These are phyloP conservation scores for Typhlichthys eigenmanni DNA, from an alignment of 2,797 vertebrate genomes.

Conservation along the genomic window DNA sequence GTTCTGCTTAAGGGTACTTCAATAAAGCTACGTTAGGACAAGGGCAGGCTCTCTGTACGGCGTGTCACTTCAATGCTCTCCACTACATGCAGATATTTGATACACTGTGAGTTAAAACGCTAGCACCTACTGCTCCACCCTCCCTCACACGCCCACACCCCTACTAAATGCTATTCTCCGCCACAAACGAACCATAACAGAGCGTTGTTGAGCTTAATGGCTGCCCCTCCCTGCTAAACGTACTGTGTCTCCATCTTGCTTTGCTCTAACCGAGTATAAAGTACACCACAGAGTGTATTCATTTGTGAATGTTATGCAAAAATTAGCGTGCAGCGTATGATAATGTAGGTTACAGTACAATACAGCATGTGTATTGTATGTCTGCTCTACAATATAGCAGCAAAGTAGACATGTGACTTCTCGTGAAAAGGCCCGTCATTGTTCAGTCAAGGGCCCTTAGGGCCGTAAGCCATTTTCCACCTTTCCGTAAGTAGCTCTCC, in stretches of 20 bases:
- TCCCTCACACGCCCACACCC: constrained; percentile 24
- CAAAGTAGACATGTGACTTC: constrained; percentile 45
- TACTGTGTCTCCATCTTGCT: background rate
- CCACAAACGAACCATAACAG: constrained; percentile 60
- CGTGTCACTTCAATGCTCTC: background rate
- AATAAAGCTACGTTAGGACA: no score
- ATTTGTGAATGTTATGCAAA: background rate
- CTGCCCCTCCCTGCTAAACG: constrained; percentile 43
- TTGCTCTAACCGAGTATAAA: no score
- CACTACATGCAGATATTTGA: background rate
- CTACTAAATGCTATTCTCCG: constrained; percentile 42
- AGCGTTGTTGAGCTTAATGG: background rate
- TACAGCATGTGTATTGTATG: background rate
- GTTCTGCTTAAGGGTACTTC: no score
- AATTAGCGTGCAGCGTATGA: background rate
- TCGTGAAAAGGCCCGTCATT: constrained; percentile 46
- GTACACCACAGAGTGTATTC: background rate
- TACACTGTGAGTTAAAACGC: background rate
- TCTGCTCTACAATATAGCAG: constrained; percentile 20
- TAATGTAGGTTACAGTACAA: background rate
- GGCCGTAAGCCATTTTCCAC: constrained; percentile 18
- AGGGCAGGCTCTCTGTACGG: no score
- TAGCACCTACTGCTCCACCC: constrained; percentile 4
- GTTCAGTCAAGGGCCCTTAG: constrained; percentile 16
- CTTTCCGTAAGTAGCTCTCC: constrained; percentile 55